A percentile compares a stretch with the other conserved stretches of the same genome.
phyloP scores from a whole-genome alignment of 1,140 invertebrate species.

The Musca vetustissima region DNA sequence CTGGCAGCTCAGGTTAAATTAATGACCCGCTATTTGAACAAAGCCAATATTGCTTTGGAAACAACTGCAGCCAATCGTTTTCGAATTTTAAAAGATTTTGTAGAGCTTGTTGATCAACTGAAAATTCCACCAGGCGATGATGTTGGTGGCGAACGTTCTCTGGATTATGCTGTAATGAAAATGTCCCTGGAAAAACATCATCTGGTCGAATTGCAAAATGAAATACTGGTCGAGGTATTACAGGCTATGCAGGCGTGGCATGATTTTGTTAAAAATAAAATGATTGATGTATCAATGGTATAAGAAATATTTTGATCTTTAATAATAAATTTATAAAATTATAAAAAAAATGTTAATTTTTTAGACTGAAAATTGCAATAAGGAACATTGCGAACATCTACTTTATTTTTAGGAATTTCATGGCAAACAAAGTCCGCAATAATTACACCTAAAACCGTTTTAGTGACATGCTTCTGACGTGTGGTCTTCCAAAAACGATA shows the following conservation, averaged over 20 bases:
- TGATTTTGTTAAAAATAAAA: constrained; percentile 34
- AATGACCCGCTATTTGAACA: constrained; percentile 40
- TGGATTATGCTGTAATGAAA: constrained; percentile 43
- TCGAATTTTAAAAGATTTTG: constrained; percentile 36
- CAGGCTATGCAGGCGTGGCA: constrained; percentile 6
- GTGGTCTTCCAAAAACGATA: too few species aligned
- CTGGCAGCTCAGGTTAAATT: constrained; percentile 39
- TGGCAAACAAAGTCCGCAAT: too few species aligned
- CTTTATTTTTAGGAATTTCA: too few species aligned
- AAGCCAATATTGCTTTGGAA: constrained; percentile 30
- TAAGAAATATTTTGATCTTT: neutral
- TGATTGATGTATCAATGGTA: constrained; percentile 26
- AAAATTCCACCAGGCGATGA: constrained; percentile 22
- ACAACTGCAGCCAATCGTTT: constrained; percentile 12
- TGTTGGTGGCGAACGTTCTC: constrained; percentile 32
- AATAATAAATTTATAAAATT: too few species aligned
- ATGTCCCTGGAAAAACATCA: constrained; percentile 39
- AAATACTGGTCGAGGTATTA: constrained; percentile 29
- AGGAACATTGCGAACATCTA: too few species aligned
- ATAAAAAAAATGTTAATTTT: too few species aligned
- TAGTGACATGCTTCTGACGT: too few species aligned
- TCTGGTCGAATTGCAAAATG: constrained; percentile 30
- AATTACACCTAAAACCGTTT: too few species aligned
- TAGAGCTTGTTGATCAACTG: constrained; percentile 33
- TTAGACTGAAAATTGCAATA: too few species aligned